Evolutionary conservation across 2,888 invertebrate species (phyloP).

Genomic region (Campopleginae sp.): DNA sequence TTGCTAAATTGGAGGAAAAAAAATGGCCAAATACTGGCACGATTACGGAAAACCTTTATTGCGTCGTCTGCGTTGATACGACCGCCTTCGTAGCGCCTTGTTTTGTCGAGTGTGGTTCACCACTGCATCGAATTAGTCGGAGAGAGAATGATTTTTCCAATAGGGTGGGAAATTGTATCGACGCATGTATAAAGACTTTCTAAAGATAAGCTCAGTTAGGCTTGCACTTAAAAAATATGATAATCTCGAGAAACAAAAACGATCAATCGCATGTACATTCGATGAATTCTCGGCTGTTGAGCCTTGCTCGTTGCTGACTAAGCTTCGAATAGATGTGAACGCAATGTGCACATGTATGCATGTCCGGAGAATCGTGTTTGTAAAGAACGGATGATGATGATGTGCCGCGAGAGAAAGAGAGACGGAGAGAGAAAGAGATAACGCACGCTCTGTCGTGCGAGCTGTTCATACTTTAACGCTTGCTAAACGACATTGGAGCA

Average conservation of each 20-base stretch:
- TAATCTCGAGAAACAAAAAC: neutral
- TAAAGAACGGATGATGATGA: constrained; percentile 30
- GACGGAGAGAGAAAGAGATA: neutral
- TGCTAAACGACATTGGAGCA: constrained; percentile 55
- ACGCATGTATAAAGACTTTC: neutral
- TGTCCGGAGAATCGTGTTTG: constrained; percentile 19
- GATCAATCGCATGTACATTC: constrained; percentile 16
- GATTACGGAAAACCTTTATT: too few species aligned
- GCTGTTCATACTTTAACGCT: constrained; percentile 14
- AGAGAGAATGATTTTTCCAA: neutral
- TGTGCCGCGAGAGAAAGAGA: neutral
- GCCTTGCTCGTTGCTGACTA: constrained; percentile 37
- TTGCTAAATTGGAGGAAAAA: too few species aligned
- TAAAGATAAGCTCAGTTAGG: neutral
- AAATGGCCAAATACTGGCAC: too few species aligned
- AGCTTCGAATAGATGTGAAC: constrained; percentile 34
- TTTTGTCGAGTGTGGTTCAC: neutral
- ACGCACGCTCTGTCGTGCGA: constrained; percentile 8
- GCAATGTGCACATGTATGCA: constrained; percentile 26
- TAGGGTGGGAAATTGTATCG: neutral
- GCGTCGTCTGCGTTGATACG: neutral
- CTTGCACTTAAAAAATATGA: neutral
- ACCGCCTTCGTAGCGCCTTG: neutral
- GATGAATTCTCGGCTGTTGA: constrained; percentile 12
- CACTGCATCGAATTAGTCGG: neutral